These are phyloP conservation scores for Percopsis omiscomaycus DNA, from an alignment of 2,797 vertebrate species.

Conservation along the genomic window DNA sequence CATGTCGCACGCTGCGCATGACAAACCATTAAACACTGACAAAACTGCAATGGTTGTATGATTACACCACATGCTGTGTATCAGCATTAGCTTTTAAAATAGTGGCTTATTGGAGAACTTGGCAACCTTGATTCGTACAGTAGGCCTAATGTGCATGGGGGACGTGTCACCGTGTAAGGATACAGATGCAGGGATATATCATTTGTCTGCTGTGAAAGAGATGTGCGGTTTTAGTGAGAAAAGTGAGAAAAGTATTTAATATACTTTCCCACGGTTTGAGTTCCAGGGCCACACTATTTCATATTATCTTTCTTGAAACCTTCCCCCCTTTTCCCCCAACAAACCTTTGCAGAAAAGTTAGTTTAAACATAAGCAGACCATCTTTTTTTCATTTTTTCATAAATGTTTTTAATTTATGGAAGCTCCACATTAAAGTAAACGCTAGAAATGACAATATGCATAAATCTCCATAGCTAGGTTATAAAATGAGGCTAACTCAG, in stretches of 20 bases:
- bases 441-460: constrained; percentile 22
- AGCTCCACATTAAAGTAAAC: constrained; percentile 26
- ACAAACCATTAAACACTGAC: constrained; percentile 70
- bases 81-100: constrained; percentile 56
- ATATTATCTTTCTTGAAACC: not conserved
- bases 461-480: constrained; percentile 29
- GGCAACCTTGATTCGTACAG: constrained; percentile 43
- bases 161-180: constrained; percentile 17
- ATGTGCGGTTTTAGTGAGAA: not conserved
- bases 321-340: not conserved
- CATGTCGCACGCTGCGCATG: constrained; percentile 71
- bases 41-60: constrained; percentile 47
- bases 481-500: constrained; percentile 49
- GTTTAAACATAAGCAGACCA: not conserved
- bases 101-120: constrained; percentile 40
- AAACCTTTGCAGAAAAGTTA: not conserved
- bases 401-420: constrained; percentile 10
- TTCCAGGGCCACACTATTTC: not conserved
- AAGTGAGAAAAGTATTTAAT: too few relatives aligned
- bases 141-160: constrained; percentile 29
- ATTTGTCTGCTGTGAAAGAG: constrained; percentile 7
- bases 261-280: not conserved
- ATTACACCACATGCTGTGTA: constrained; percentile 8
- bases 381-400: constrained; percentile 18
- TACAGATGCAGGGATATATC: not conserved